phyloP scores from a whole-genome alignment of 2,113 vertebrate species.

The Jaculus jaculus region DNA sequence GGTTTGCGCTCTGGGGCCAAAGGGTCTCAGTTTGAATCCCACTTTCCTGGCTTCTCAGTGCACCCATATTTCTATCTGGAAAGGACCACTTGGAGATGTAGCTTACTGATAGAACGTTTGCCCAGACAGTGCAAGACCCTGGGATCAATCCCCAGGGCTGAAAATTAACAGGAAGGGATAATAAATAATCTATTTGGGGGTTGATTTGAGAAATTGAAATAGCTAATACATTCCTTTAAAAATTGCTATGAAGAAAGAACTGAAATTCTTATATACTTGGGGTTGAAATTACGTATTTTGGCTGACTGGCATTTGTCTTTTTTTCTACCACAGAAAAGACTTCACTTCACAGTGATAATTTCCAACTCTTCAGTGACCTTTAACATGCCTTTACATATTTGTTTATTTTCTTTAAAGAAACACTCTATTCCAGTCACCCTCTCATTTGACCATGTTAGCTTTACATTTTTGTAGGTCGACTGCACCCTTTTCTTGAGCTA shows the following conservation, averaged over 20 bases:
- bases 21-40: background rate
- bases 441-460: background rate
- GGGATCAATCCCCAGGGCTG: too few species aligned
- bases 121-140: background rate
- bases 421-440: background rate
- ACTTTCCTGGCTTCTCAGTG: conserved; percentile 1
- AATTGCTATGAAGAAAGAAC: background rate
- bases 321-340: conserved; percentile 19
- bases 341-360: background rate
- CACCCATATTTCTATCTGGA: background rate
- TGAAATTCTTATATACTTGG: background rate
- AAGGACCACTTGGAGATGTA: background rate
- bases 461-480: background rate
- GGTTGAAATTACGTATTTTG: background rate
- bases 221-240: background rate
- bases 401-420: background rate
- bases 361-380: background rate
- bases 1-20: background rate
- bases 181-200: background rate
- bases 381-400: background rate
- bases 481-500: background rate
- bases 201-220: conserved; percentile 8
- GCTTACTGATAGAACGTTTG: too few species aligned
- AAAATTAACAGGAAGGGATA: background rate
- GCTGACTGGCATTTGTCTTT: background rate